A percentile compares a stretch with the other conserved stretches of the same genome.
These are phyloP conservation scores for Hydractinia symbiolongicarpus DNA, from an alignment of 30 jellyfish, hydroid and myxozoan species.

Conservation along the genomic window DNA sequence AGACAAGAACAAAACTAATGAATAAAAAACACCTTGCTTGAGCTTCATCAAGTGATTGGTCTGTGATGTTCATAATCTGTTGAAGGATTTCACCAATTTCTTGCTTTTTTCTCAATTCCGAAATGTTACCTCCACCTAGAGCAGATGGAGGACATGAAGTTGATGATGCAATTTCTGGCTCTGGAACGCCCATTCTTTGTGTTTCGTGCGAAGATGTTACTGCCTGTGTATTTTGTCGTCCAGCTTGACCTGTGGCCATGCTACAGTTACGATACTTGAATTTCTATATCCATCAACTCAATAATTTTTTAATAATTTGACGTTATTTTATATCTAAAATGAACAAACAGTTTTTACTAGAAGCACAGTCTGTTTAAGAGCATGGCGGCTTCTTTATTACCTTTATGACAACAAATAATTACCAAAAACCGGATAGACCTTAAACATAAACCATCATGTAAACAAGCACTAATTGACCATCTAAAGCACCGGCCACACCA, in stretches of 20 bases:
- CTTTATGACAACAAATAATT: too few relatives aligned
- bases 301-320: too few relatives aligned
- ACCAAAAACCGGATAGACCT: too few relatives aligned
- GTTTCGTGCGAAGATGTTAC: not conserved
- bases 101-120: slow-evolving; percentile 75
- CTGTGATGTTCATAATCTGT: slow-evolving; percentile 96
- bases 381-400: too few relatives aligned
- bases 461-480: too few relatives aligned
- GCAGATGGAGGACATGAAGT: not conserved
- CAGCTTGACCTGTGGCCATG: not conserved
- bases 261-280: too few relatives aligned
- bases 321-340: too few relatives aligned
- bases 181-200: slow-evolving; percentile 1
- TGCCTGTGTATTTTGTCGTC: not conserved
- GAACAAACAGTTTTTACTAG: too few relatives aligned
- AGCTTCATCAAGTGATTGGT: slow-evolving; percentile 96
- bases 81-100: slow-evolving; percentile 95
- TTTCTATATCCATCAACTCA: too few relatives aligned
- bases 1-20: not conserved
- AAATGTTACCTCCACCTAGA: slow-evolving; percentile 39
- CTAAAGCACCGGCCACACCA: too few relatives aligned
- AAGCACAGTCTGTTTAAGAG: too few relatives aligned
- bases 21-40: slow-evolving; percentile 79
- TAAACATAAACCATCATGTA: too few relatives aligned
- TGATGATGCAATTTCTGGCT: not conserved